Evolutionary conservation across 1,140 invertebrate species (phyloP).

Genomic region (Idris sp.): DNA sequence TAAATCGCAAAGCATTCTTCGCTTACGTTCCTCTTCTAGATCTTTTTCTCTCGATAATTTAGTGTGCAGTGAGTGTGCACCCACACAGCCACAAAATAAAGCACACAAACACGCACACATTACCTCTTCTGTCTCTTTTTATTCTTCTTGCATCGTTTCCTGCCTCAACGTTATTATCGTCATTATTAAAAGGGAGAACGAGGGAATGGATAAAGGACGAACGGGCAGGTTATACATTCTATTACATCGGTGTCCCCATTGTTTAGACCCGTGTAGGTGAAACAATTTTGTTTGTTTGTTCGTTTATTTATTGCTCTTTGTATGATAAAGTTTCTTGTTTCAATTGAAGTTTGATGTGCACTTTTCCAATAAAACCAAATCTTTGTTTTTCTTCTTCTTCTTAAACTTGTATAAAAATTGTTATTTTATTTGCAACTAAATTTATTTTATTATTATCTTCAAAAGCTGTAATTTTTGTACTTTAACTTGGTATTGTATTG

Average conservation of each 20-base stretch:
- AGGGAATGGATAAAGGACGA: slow-evolving; percentile 46
- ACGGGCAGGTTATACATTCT: slow-evolving; percentile 20
- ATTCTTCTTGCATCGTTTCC: slow-evolving; percentile 37
- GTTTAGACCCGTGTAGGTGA: slow-evolving; percentile 18
- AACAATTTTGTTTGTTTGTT: slow-evolving; percentile 8
- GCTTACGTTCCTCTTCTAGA: slow-evolving; percentile 29
- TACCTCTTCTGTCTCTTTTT: slow-evolving; percentile 23
- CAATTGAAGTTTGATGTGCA: too few species aligned
- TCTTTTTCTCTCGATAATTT: slow-evolving; percentile 21
- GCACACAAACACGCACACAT: slow-evolving; percentile 12
- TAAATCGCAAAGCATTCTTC: slow-evolving; percentile 31
- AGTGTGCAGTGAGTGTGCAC: not conserved
- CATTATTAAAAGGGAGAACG: slow-evolving; percentile 56
- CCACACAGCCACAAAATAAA: slow-evolving; percentile 1
- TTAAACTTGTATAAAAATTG: too few species aligned
- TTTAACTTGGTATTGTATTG: too few species aligned
- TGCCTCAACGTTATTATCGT: slow-evolving; percentile 33
- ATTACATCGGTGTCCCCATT: slow-evolving; percentile 34
- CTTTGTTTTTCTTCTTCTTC: too few species aligned
- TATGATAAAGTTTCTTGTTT: too few species aligned
- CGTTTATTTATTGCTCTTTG: too few species aligned
- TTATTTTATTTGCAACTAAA: too few species aligned
- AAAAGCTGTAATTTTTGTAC: too few species aligned
- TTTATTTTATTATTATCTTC: too few species aligned
- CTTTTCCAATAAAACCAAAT: too few species aligned